Conservation (phyloP, 1,140 invertebrate species). For the Akabosia matsudoensis region DNA sequence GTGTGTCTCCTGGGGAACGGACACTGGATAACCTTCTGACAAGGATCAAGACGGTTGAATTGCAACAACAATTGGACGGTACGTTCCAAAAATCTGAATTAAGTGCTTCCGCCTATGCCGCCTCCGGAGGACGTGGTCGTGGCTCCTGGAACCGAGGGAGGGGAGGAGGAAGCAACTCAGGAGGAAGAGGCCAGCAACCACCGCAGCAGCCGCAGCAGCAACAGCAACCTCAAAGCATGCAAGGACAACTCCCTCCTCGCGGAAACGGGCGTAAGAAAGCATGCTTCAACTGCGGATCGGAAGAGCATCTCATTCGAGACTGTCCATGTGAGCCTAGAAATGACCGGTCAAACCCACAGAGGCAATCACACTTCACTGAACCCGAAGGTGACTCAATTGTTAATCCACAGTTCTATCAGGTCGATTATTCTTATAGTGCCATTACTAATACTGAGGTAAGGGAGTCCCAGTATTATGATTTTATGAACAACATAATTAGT, state of each 20-base stretch:
- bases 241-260: not conserved
- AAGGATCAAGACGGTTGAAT: not conserved
- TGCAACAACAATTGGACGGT: not conserved
- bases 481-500: no score
- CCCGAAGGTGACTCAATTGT: no score
- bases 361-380: no score
- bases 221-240: not conserved
- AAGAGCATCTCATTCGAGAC: no score
- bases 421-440: no score
- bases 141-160: not conserved
- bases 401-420: no score
- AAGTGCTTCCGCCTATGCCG: not conserved
- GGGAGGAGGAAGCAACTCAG: not conserved
- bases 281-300: no score
- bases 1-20: not conserved
- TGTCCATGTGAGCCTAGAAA: no score
- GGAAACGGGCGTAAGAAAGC: not conserved
- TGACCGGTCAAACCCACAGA: no score
- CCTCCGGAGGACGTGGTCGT: not conserved
- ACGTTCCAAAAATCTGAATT: not conserved
- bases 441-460: no score
- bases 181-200: not conserved
- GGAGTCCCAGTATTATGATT: no score
- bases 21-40: slow-evolving; percentile 9
- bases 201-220: not conserved